Base-by-base conservation (phyloP, 2,113 vertebrate species). In the Zapus hudsonius region DNA sequence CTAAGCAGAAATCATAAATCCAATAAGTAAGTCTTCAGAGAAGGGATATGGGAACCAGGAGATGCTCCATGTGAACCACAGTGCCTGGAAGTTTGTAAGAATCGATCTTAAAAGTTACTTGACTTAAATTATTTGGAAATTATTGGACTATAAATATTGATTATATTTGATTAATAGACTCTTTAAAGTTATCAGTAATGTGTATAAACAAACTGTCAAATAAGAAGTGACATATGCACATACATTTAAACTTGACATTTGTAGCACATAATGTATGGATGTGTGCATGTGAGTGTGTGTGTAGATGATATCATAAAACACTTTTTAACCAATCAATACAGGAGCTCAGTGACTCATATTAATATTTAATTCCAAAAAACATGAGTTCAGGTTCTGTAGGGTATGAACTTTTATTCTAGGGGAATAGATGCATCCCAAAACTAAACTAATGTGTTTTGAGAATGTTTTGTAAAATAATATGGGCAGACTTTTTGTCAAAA, bases 381-480 rank as follows among this genome's bases (percentile, higher is more conserved):
- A 78, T 20, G 42, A 94, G 27, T 15, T 11, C 29, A 89, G n/a
- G 2, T 93, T 82, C 47, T 74, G 0, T 73, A 52, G 70, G 47
- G 84, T 36, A 66, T 42, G 20, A 92, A 85, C 4, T 0, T 23
- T 66, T 84, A 89, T 15, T 40, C 7, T 4, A 82, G 13, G 7
- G 10, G 94, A 13, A 67, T 5, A 86, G 6, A 6, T 47, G 69
- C 73, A 70, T 47, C 19, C 11, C 17, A 70, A 59, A 81, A 91
- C 67, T 23, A 84, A 95, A 55, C 25, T 66, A 47, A 20, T 69
- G 36, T 20, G 75, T 2, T 81, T 86, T 84, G 20, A 91, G 33
- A 63, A 31, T 70, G 84, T 85, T 95, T 90, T 81, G 1, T 72
- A 89, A 84, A 80, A 74, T 89, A 92, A 70, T 66, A n/a, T 31